Evolutionary conservation across 2,888 invertebrate genomes (phyloP).

Genomic region (Omphaloscelis lunosa): DNA sequence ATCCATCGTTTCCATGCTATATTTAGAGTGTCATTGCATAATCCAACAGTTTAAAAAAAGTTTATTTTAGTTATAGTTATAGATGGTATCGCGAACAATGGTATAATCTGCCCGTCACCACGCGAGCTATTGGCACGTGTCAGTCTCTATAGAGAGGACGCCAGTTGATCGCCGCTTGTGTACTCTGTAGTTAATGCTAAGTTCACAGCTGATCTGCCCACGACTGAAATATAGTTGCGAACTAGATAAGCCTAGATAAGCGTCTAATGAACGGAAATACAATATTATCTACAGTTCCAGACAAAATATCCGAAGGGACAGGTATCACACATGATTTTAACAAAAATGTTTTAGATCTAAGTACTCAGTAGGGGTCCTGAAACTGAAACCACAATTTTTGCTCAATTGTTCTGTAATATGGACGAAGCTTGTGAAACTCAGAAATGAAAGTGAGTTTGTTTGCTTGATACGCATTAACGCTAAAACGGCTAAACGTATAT

Average conservation of each 20-base stretch:
- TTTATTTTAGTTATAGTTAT: too few species aligned
- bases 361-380: too few species aligned
- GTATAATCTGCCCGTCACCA: neutral
- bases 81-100: slow-evolving; percentile 10
- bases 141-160: neutral
- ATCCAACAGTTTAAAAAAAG: too few species aligned
- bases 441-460: neutral
- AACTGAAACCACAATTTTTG: neutral
- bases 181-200: neutral
- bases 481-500: too few species aligned
- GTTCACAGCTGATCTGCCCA: slow-evolving; percentile 16
- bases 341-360: neutral
- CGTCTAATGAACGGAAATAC: neutral
- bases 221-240: neutral
- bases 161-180: neutral
- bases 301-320: neutral
- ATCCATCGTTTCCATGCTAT: neutral
- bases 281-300: neutral
- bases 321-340: too few species aligned
- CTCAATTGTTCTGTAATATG: too few species aligned
- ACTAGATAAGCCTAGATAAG: neutral
- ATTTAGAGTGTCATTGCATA: neutral
- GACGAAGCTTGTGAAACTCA: neutral
- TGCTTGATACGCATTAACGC: too few species aligned
- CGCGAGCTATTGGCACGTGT: slow-evolving; percentile 31